Evolutionary conservation across 2,888 invertebrate genomes (phyloP).

Genomic region (Pyrgus malvae): DNA sequence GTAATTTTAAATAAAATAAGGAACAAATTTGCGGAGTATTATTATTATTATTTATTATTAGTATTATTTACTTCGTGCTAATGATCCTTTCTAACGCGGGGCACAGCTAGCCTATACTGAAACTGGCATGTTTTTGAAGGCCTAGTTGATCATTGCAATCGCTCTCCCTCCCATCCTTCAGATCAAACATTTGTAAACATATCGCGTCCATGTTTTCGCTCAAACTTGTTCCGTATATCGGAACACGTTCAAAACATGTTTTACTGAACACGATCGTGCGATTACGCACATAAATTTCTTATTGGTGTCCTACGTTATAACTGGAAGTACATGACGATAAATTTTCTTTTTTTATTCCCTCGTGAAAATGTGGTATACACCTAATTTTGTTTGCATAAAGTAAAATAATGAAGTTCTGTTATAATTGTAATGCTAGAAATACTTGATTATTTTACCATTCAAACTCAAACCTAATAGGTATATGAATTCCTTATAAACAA

Average conservation of each 20-base stretch:
- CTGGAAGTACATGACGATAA: conserved; percentile 20
- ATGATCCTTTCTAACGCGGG: no score
- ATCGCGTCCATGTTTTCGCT: conserved; percentile 15
- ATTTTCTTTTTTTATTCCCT: conserved; percentile 22
- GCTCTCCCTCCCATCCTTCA: not conserved
- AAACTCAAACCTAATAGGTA: no score
- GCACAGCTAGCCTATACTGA: no score
- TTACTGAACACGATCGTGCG: conserved; percentile 13
- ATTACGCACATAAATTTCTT: conserved; percentile 22
- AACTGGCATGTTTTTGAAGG: no score
- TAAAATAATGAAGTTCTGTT: conserved; percentile 12
- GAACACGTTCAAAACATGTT: conserved; percentile 14
- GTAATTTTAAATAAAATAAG: no score
- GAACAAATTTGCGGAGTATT: no score
- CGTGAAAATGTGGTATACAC: conserved; percentile 14
- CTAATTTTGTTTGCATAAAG: conserved; percentile 16
- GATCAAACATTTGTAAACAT: conserved; percentile 20
- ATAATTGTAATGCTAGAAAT: no score
- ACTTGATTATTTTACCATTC: no score
- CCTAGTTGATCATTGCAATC: conserved; percentile 13
- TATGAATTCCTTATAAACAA: no score
- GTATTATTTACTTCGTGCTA: no score
- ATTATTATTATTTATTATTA: no score
- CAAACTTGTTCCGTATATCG: conserved; percentile 14
- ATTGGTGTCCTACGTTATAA: conserved; percentile 17